These are phyloP conservation scores for Dissostichus mawsoni DNA, from an alignment of 2,113 vertebrate species.

Conservation along the genomic window DNA sequence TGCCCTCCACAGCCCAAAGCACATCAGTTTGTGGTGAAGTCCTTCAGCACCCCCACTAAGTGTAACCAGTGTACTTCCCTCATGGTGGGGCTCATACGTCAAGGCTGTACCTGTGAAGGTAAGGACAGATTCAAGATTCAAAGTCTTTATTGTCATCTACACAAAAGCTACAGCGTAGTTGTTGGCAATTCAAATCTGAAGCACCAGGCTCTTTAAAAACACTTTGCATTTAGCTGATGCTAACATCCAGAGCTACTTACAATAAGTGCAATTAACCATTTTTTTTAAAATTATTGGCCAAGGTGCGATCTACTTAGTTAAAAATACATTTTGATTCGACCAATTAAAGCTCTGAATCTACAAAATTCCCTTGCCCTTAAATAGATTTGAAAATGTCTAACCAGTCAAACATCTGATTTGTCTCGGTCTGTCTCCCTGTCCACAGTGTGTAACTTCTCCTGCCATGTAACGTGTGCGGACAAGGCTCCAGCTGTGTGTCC, in stretches of 20 bases:
- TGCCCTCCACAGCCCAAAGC: conserved; percentile 90
- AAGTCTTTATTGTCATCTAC: too few species aligned
- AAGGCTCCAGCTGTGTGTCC: conserved; percentile 96
- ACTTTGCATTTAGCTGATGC: too few species aligned
- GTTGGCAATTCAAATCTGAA: too few species aligned
- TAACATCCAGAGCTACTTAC: too few species aligned
- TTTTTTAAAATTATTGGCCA: too few species aligned
- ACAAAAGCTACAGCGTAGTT: too few species aligned
- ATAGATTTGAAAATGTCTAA: background rate
- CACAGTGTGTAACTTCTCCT: conserved; percentile 96
- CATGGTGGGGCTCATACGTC: conserved; percentile 98
- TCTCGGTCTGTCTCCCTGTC: conserved; percentile 16
- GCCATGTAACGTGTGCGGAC: conserved; percentile 98
- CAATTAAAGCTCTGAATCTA: too few species aligned
- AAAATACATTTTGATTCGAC: too few species aligned
- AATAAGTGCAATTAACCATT: too few species aligned
- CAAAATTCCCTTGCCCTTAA: background rate
- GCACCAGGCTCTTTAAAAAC: too few species aligned
- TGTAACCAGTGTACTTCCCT: conserved; percentile 98
- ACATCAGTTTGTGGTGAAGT: conserved; percentile 97
- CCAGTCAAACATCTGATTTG: background rate
- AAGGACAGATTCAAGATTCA: conserved; percentile 51
- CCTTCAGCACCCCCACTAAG: conserved; percentile 94
- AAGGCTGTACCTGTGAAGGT: conserved; percentile 99
- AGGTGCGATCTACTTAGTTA: too few species aligned